Conservation (phyloP, 92 coral and sea anemone species). For the Epizoanthus fatuus region DNA sequence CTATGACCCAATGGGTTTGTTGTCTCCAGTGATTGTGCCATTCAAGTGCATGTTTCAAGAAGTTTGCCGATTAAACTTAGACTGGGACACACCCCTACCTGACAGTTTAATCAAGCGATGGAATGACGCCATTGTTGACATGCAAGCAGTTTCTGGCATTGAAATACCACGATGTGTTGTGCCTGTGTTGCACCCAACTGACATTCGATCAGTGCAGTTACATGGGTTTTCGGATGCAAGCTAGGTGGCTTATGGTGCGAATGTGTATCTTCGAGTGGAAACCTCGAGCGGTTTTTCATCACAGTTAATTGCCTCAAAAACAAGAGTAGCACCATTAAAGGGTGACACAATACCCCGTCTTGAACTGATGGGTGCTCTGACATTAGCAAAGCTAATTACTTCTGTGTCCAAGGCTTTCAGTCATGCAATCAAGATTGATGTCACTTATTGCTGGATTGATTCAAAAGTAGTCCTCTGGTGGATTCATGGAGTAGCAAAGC, state of each 20-base stretch:
- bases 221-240: slow-evolving; percentile 60
- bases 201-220: slow-evolving; percentile 24
- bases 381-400: slow-evolving; percentile 47
- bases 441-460: slow-evolving; percentile 37
- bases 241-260: slow-evolving; percentile 48
- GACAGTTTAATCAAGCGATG: too few relatives aligned
- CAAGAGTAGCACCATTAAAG: too few relatives aligned
- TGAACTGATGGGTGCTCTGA: slow-evolving; percentile 59
- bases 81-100: slow-evolving; percentile 40
- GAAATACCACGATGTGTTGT: background rate
- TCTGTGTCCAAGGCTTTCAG: slow-evolving; percentile 19
- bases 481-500: slow-evolving; percentile 51
- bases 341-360: slow-evolving; percentile 66
- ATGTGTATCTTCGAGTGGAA: slow-evolving; percentile 58
- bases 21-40: slow-evolving; percentile 54
- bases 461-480: slow-evolving; percentile 59
- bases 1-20: background rate
- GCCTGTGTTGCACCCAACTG: slow-evolving; percentile 6
- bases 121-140: too few relatives aligned
- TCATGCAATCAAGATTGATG: slow-evolving; percentile 19
- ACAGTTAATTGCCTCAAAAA: slow-evolving; percentile 36
- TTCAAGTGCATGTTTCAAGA: slow-evolving; percentile 64
- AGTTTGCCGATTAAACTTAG: slow-evolving; percentile 49
- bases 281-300: slow-evolving; percentile 12
- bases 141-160: too few relatives aligned